Base-by-base conservation (phyloP, 1,140 invertebrate species). In the Trichonephila inaurata region DNA sequence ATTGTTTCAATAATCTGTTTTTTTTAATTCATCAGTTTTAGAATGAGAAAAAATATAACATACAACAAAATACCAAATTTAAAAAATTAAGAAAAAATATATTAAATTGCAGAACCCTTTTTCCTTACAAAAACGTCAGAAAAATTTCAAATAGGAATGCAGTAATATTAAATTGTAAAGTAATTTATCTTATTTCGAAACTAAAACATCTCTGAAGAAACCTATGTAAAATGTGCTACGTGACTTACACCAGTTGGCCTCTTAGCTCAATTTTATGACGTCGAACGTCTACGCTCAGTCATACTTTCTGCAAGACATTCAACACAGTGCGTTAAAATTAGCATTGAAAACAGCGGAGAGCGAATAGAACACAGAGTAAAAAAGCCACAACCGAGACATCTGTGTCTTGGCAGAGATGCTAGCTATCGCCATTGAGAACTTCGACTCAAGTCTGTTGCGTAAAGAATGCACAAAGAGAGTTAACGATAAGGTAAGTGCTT, bases 391-490 rank as follows among this genome's bases (percentile, higher is more conserved):
- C 1, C 1, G 51, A 51, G 51, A 83, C 82, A 83, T 83, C 82
- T 83, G 82, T 83, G 82, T n/a, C 51, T 83, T 60, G 51, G 44
- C 82, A 83, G 82, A 83, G 51, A 83, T 83, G 82, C n/a, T 28
- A 24, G 66, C 14, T 3, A 69, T 14, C 28, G 72, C 28, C 33
- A 18, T 40, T 77, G 28, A 77, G 16, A 16, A 18, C 16, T 33
- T 77, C 24, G 14, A 77, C 28, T 77, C 28, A 40, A 77, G 40
- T 18, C 14, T 19, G 33, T 28, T 18, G 14, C 19, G 72, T 16
- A 77, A 16, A 21, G 28, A 77, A 33, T 77, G 72, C 14, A 5
- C 14, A 4, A 33, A 77, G 12, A 33, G 28, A 77, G 1, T 77
- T 18, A 40, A 28, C 18, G 72, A 77, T 14, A 77, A 33, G 72